Conservation (phyloP, 2,888 invertebrate genomes). For the Drosophila borealis region DNA sequence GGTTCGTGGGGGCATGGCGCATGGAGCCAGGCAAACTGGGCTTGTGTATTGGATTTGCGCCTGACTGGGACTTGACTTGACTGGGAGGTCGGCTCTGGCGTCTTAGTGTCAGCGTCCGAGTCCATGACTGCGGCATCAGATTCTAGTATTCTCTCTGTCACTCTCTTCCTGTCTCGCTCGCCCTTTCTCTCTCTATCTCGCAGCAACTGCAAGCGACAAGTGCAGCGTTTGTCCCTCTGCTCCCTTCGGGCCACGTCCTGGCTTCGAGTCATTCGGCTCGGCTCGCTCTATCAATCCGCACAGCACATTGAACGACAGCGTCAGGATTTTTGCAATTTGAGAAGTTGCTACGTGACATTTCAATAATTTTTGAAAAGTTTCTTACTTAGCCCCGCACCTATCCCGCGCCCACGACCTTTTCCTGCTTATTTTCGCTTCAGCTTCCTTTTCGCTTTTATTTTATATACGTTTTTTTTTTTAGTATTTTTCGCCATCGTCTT, state of each 20-base stretch:
- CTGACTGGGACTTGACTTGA: slow-evolving; percentile 41
- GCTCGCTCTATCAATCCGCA: slow-evolving; percentile 83
- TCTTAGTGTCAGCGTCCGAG: slow-evolving; percentile 77
- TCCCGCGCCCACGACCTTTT: slow-evolving; percentile 11
- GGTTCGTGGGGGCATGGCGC: slow-evolving; percentile 46
- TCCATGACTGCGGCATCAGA: slow-evolving; percentile 29
- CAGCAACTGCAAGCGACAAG: slow-evolving; percentile 55
- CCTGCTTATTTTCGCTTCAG: slow-evolving; percentile 36
- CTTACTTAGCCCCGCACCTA: slow-evolving; percentile 43
- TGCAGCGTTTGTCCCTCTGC: slow-evolving; percentile 40
- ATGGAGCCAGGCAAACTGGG: slow-evolving; percentile 21
- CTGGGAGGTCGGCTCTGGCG: slow-evolving; percentile 54
- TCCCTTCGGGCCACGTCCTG: slow-evolving; percentile 35
- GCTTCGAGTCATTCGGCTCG: slow-evolving; percentile 44
- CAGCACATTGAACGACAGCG: slow-evolving; percentile 84
- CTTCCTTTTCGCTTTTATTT: background rate
- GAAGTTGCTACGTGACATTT: slow-evolving; percentile 85
- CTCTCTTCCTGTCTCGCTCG: background rate
- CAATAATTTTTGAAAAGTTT: slow-evolving; percentile 85
- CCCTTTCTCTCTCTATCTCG: background rate
- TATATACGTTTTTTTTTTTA: slow-evolving; percentile 29
- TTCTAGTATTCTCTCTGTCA: slow-evolving; percentile 3
- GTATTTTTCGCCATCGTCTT: slow-evolving; percentile 52
- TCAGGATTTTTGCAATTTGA: slow-evolving; percentile 85
- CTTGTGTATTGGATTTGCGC: slow-evolving; percentile 74